Conservation (phyloP, 2,113 vertebrate species). For the Lasiurus cinereus region DNA sequence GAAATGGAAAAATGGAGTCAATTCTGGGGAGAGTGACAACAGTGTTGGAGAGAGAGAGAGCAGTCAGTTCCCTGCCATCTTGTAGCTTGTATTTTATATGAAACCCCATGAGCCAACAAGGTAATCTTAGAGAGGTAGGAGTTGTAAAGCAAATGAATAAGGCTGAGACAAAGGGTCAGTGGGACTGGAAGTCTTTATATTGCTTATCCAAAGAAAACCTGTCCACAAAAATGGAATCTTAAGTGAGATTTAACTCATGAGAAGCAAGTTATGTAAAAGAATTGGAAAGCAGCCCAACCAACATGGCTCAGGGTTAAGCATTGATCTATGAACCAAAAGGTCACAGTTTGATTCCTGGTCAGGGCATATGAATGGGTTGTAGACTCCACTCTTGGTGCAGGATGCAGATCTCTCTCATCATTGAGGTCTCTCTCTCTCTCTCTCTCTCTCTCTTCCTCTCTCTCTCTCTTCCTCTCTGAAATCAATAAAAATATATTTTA, state of each 20-base stretch:
- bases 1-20: neutral
- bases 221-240: neutral
- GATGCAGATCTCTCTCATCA: too few species aligned
- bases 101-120: neutral
- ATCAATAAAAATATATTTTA: too few species aligned
- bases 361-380: too few species aligned
- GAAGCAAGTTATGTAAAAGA: neutral
- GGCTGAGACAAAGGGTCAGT: neutral
- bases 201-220: neutral
- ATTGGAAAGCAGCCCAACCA: neutral
- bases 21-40: neutral
- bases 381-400: too few species aligned
- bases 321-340: too few species aligned
- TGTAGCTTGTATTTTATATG: neutral
- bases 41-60: neutral
- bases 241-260: slow-evolving; percentile 30
- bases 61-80: neutral
- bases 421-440: too few species aligned
- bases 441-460: too few species aligned
- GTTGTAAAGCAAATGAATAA: neutral
- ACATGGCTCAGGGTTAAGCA: too few species aligned
- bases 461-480: too few species aligned
- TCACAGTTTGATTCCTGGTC: too few species aligned
- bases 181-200: neutral
- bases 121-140: neutral